Evolutionary conservation across 1,140 invertebrate species (phyloP).

Genomic region (Phymorhynchus buccinoides): DNA sequence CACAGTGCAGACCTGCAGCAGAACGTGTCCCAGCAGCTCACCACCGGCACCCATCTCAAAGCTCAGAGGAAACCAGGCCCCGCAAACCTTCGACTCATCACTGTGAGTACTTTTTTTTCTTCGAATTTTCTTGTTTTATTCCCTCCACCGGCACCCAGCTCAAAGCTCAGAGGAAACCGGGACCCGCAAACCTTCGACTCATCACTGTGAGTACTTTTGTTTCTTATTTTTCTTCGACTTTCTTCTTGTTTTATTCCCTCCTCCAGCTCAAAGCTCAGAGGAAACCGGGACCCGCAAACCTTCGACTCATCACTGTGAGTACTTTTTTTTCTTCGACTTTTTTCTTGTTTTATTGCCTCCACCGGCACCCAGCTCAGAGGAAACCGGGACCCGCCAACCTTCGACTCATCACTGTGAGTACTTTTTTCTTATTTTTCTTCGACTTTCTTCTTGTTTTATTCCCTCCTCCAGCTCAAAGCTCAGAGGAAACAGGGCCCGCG

Average conservation of each 20-base stretch:
- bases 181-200: not conserved
- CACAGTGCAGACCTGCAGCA: conserved; percentile 68
- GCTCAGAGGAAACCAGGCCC: conserved; percentile 64
- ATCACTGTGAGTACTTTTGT: not conserved
- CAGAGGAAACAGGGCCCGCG: too few species aligned
- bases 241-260: too few species aligned
- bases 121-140: too few species aligned
- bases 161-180: too few species aligned
- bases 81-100: conserved; percentile 70
- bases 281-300: not conserved
- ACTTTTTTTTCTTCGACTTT: too few species aligned
- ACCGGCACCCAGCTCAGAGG: too few species aligned
- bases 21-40: conserved; percentile 69
- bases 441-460: too few species aligned
- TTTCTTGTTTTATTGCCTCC: too few species aligned
- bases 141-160: too few species aligned
- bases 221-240: conserved; percentile 31
- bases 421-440: conserved; percentile 23
- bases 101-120: conserved; percentile 69
- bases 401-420: conserved; percentile 6
- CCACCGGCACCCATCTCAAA: conserved; percentile 70
- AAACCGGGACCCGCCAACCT: not conserved
- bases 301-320: conserved; percentile 9
- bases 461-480: too few species aligned
- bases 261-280: too few species aligned